Base-by-base conservation (phyloP, 2,888 invertebrate genomes). In the Pollenia amentaria region DNA sequence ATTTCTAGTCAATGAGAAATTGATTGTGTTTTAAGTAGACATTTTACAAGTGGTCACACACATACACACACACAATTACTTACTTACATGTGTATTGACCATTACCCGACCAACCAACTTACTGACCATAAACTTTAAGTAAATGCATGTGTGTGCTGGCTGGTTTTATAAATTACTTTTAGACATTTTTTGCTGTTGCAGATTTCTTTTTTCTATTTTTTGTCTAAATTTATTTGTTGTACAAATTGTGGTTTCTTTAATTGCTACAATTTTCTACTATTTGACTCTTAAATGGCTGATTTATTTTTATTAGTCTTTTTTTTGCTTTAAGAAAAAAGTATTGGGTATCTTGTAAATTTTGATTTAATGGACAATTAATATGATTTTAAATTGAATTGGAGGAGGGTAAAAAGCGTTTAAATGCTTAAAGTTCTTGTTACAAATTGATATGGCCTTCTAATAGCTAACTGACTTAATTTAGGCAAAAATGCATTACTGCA, bases 201-300 rank as follows among this genome's bases (percentile, higher is more conserved):
- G 21, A 42, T 10, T 70, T 55, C 6, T 73, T 55, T 57, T 21
- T 38, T 11, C 16, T 18, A 14, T n/a, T 55, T 46, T 72, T 70
- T 40, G n/a, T 48, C 16, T 65, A 55, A 73, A 65, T 72, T 57
- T 57, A 79, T 79, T 75, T 79, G 55, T 60, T 78, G 51, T 29
- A 72, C 46, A 72, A 73, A 69, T 76, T 86, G 79, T 80, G 86
- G 86, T 57, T 69, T 60, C 60, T 57, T 80, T 83, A 79, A 72
- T 76, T 82, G 76, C 78, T 57, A 78, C 75, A 83, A 60, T 70
- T 72, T 76, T 70, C 38, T 40, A 38, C 46, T 70, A 64, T 55
- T 60, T 76, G 62, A 79, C 29, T 72, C 60, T 67, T 46, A 46
- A 70, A 53, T 29, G 42, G 48, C 42, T 73, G 53, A 21, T 73